phyloP scores from a whole-genome alignment of 1,140 invertebrate genomes.

The Anadara kagoshimensis region DNA sequence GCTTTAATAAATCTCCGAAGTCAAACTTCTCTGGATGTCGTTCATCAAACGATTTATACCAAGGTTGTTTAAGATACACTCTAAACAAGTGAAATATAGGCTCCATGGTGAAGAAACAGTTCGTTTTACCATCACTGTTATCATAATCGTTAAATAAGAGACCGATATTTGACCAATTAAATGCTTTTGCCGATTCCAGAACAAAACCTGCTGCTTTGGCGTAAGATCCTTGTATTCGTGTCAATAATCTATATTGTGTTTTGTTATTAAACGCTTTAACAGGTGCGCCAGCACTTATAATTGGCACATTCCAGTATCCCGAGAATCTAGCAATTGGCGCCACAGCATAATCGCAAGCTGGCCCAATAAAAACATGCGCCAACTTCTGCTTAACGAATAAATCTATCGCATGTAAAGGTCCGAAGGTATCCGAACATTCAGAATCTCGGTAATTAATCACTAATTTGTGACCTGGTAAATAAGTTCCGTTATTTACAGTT shows the following conservation, averaged over 20 bases:
- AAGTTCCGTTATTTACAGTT: slow-evolving; percentile 24
- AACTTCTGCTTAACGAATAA: slow-evolving; percentile 54
- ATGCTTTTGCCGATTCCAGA: slow-evolving; percentile 80
- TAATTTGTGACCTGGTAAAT: slow-evolving; percentile 44
- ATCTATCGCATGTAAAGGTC: slow-evolving; percentile 62
- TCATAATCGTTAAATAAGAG: slow-evolving; percentile 62
- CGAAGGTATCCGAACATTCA: slow-evolving; percentile 58
- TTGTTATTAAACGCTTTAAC: slow-evolving; percentile 82
- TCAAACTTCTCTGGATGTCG: slow-evolving; percentile 42
- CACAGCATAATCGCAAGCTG: slow-evolving; percentile 93
- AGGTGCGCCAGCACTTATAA: slow-evolving; percentile 89
- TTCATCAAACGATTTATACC: slow-evolving; percentile 81
- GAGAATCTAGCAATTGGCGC: slow-evolving; percentile 92
- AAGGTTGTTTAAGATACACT: slow-evolving; percentile 62
- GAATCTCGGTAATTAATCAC: slow-evolving; percentile 51
- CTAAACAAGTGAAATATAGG: slow-evolving; percentile 52
- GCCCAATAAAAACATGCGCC: slow-evolving; percentile 89
- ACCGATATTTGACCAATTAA: slow-evolving; percentile 81
- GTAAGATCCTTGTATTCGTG: slow-evolving; percentile 56
- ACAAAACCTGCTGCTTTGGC: slow-evolving; percentile 83
- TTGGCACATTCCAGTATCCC: slow-evolving; percentile 88
- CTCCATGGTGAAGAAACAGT: slow-evolving; percentile 65
- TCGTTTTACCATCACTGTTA: slow-evolving; percentile 35
- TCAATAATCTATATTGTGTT: slow-evolving; percentile 57
- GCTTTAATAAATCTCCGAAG: slow-evolving; percentile 64